Percentiles rank a stretch among this genome's conserved stretches.
These are phyloP conservation scores for Bostrychus sinensis DNA, from an alignment of 2,113 vertebrate genomes.

Conservation along the genomic window DNA sequence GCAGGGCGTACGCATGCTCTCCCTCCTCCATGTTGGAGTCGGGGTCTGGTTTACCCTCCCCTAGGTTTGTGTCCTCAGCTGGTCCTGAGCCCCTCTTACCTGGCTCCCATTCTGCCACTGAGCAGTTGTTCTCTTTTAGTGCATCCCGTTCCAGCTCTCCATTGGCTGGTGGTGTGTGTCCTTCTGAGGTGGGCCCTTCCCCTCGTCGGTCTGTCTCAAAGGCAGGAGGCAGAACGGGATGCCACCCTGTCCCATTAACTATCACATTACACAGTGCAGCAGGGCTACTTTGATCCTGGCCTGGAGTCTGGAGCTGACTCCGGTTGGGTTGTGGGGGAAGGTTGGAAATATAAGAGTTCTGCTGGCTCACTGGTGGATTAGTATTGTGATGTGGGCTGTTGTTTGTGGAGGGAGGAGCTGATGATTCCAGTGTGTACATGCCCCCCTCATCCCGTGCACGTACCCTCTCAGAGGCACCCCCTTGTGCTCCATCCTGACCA, in stretches of 20 bases:
- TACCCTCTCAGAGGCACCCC: conserved; percentile 62
- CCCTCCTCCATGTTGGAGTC: conserved; percentile 88
- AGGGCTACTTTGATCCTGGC: conserved; percentile 60
- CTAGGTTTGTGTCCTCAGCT: conserved; percentile 82
- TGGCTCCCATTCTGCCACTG: conserved; percentile 83
- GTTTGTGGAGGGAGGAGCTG: conserved; percentile 78
- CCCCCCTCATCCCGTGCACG: conserved; percentile 59
- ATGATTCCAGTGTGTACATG: conserved; percentile 73
- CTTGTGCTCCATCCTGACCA: conserved; percentile 64
- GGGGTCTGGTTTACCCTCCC: conserved; percentile 84
- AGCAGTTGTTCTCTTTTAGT: conserved; percentile 97
- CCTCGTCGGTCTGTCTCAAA: conserved; percentile 62
- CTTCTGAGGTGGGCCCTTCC: conserved; percentile 35
- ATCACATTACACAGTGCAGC: conserved; percentile 94
- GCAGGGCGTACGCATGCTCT: conserved; percentile 93
- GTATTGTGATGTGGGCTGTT: conserved; percentile 75
- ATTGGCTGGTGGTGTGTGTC: conserved; percentile 53
- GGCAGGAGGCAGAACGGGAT: conserved; percentile 52
- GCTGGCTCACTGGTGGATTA: conserved; percentile 49
- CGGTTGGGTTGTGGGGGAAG: conserved; percentile 46
- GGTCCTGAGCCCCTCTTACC: conserved; percentile 82
- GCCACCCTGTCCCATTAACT: conserved; percentile 89
- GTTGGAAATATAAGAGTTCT: conserved; percentile 48
- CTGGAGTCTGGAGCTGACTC: conserved; percentile 73
- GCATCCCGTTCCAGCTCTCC: conserved; percentile 90